Evolutionary conservation across 2,113 vertebrate genomes (phyloP).

Genomic region (Gallinago jamesoni): DNA sequence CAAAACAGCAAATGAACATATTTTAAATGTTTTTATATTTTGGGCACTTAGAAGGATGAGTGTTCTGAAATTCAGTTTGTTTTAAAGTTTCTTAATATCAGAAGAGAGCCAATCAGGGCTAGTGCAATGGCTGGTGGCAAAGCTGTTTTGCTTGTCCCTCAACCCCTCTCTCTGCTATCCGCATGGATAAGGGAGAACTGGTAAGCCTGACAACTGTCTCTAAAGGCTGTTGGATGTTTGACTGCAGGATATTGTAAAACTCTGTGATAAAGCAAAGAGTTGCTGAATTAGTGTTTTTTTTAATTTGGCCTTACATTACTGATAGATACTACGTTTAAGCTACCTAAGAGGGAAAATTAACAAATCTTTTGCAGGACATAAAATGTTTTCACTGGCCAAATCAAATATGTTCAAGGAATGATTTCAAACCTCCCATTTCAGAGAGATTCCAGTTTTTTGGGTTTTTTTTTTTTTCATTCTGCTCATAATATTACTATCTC

Average conservation of each 20-base stretch:
- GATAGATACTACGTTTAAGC: not conserved
- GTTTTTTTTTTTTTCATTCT: not conserved
- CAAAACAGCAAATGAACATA: not conserved
- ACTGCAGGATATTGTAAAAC: not conserved
- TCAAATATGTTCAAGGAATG: not conserved
- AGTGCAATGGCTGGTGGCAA: not conserved
- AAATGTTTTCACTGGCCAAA: not conserved
- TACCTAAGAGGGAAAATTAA: not conserved
- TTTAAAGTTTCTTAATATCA: not conserved
- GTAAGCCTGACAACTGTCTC: not conserved
- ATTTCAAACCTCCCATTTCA: not conserved
- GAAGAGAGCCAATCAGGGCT: not conserved
- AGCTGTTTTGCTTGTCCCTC: not conserved
- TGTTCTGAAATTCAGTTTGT: not conserved
- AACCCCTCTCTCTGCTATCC: not conserved
- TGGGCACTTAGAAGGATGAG: not conserved
- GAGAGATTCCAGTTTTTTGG: not conserved
- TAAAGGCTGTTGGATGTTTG: not conserved
- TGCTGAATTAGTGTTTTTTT: not conserved
- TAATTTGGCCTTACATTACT: not conserved
- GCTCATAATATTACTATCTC: not conserved
- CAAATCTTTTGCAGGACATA: not conserved
- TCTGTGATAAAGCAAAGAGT: not conserved
- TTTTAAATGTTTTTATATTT: not conserved
- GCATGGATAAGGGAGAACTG: not conserved